Percentiles rank a stretch among this genome's conserved stretches.
Conservation (phyloP, 1,140 invertebrate genomes). For the Brachionus angularis region DNA sequence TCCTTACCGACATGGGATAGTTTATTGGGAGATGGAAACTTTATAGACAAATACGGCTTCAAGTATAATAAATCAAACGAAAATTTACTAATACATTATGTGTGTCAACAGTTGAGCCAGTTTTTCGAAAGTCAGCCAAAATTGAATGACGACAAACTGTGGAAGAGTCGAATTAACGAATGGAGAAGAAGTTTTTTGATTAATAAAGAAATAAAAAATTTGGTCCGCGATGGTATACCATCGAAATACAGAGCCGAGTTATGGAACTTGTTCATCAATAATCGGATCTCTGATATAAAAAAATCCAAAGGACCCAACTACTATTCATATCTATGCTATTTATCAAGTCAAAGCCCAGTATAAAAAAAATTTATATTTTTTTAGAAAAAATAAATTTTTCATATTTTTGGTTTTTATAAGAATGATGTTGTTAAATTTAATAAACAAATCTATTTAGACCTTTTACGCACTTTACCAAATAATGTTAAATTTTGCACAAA, state of each 20-base stretch:
- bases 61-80: constrained; percentile 57
- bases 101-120: constrained; percentile 60
- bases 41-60: constrained; percentile 62
- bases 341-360: constrained; percentile 58
- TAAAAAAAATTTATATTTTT: background rate
- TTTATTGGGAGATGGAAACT: constrained; percentile 54
- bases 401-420: constrained; percentile 50
- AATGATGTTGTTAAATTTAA: constrained; percentile 54
- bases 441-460: constrained; percentile 61
- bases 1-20: constrained; percentile 61
- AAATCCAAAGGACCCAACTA: constrained; percentile 60
- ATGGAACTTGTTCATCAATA: constrained; percentile 59
- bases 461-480: constrained; percentile 61
- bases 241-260: constrained; percentile 56
- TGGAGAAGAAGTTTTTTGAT: background rate
- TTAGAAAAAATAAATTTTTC: background rate
- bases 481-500: constrained; percentile 60
- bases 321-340: constrained; percentile 59
- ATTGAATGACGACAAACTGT: constrained; percentile 51
- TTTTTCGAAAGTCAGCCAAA: constrained; percentile 56
- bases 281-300: constrained; percentile 57
- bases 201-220: constrained; percentile 54
- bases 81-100: constrained; percentile 60
- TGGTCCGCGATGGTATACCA: constrained; percentile 60
- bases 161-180: constrained; percentile 48